These are phyloP conservation scores for Glaucomys volans DNA, from an alignment of 2,113 vertebrate species.

Conservation along the genomic window DNA sequence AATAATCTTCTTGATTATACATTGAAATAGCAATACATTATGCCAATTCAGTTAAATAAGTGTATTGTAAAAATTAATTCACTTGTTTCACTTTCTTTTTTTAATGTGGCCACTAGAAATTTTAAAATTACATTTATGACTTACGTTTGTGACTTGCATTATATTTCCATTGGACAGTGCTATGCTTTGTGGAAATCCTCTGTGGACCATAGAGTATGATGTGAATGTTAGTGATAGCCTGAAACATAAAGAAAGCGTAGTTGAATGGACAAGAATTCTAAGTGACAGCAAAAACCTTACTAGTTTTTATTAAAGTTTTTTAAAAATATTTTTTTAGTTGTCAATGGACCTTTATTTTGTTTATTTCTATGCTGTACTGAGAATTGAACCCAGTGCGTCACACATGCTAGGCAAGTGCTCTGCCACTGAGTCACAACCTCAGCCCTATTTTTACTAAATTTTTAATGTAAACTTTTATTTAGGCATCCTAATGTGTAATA, in stretches of 20 bases:
- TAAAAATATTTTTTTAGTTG: too few relatives aligned
- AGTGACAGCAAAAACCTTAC: background rate
- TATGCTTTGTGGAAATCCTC: background rate
- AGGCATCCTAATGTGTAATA: background rate
- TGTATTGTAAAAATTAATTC: background rate
- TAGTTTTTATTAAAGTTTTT: background rate
- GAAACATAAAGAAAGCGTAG: background rate
- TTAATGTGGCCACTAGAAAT: background rate
- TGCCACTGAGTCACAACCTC: too few relatives aligned
- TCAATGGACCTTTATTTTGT: too few relatives aligned
- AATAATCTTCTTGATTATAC: background rate
- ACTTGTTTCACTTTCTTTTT: background rate
- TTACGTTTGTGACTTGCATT: background rate
- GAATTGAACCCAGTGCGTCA: too few relatives aligned
- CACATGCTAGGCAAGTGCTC: too few relatives aligned
- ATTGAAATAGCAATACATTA: background rate
- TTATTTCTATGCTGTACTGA: too few relatives aligned
- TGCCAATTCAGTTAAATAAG: constrained; percentile 9
- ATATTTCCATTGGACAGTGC: background rate
- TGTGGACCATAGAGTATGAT: background rate
- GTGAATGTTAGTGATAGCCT: background rate
- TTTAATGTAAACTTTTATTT: constrained; percentile 16
- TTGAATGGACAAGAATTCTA: background rate
- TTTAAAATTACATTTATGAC: background rate
- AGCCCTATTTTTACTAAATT: background rate